Evolutionary conservation across 2,888 invertebrate genomes (phyloP).

Genomic region (Bellardia pandia): DNA sequence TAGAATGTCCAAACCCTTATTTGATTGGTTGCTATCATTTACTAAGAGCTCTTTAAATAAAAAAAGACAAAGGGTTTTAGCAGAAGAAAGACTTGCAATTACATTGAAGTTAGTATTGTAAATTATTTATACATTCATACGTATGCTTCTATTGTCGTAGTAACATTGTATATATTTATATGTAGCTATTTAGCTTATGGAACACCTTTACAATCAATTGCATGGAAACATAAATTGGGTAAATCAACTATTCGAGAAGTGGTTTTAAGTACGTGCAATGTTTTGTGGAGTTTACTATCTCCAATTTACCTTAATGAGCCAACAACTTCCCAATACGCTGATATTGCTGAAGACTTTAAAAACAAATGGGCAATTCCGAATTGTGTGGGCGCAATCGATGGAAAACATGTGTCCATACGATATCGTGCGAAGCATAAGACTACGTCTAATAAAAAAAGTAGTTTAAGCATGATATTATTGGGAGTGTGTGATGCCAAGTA

Average conservation of each 20-base stretch:
- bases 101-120: conserved; percentile 41
- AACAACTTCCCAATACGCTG: conserved; percentile 48
- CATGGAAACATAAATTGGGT: conserved; percentile 53
- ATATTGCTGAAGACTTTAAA: conserved; percentile 61
- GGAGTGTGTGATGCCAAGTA: conserved; percentile 54
- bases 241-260: conserved; percentile 58
- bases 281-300: conserved; percentile 43
- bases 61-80: conserved; percentile 11
- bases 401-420: conserved; percentile 44
- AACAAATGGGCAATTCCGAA: conserved; percentile 64
- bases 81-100: conserved; percentile 46
- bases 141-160: not conserved
- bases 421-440: not conserved
- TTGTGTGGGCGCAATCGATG: conserved; percentile 55
- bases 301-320: conserved; percentile 41
- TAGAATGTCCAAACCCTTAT: conserved; percentile 49
- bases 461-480: conserved; percentile 33
- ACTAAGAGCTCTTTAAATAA: conserved; percentile 29
- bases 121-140: not conserved
- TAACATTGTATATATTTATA: not conserved
- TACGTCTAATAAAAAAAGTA: conserved; percentile 27
- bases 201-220: conserved; percentile 42
- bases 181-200: conserved; percentile 56
- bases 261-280: conserved; percentile 40
- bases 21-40: conserved; percentile 54